Evolutionary conservation across 1,140 invertebrate genomes (phyloP), one percentile per base, ranked within the genome.

Genomic region (Ceratina australensis): DNA sequence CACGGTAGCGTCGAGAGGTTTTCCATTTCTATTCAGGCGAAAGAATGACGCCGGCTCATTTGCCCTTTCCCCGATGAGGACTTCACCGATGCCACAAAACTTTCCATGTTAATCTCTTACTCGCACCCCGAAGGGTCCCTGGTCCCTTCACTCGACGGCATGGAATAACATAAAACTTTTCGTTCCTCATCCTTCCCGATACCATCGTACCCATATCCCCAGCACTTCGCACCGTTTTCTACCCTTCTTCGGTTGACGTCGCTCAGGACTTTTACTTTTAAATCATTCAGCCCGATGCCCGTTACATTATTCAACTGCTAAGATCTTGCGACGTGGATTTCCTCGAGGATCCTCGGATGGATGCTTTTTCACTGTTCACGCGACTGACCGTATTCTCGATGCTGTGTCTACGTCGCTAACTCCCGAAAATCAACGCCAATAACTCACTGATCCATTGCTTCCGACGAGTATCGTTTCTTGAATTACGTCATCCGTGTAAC

Each of bases 301-400:
- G 87, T 89, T 90, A 89, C 89, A 91, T 91, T 91, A 91, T 91
- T 91, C 90, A 90, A 83, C 83, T 79, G 84, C 83, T 87, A 89
- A 87, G 81, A 86, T 85, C 82, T 78, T 79, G 80, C 82, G 86
- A 82, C 81, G 81, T 79, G 86, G 86, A 87, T 86, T 88, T 85
- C 80, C 80, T 77, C 42, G 73, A 79, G 72, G 79, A 87, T 81
- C 81, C 79, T 57, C 67, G 33, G 22, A n/a, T n/a, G n/a, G 56
- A 57, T 26, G 72, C 50, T 59, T 71, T 33, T 65, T 59, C 33
- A 42, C 80, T 71, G 80, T 79, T 76, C 77, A 83, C 79, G 81
- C 64, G 69, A 60, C 72, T 64, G 80, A 28, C 67, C 42, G 76
- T 75, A 82, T 68, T 61, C 26, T 57, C 67, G 75, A 79, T 67